Evolutionary conservation across 2,797 vertebrate genomes (phyloP), one percentile per base, ranked within the genome.

Genomic region (Okamejei kenojei): DNA sequence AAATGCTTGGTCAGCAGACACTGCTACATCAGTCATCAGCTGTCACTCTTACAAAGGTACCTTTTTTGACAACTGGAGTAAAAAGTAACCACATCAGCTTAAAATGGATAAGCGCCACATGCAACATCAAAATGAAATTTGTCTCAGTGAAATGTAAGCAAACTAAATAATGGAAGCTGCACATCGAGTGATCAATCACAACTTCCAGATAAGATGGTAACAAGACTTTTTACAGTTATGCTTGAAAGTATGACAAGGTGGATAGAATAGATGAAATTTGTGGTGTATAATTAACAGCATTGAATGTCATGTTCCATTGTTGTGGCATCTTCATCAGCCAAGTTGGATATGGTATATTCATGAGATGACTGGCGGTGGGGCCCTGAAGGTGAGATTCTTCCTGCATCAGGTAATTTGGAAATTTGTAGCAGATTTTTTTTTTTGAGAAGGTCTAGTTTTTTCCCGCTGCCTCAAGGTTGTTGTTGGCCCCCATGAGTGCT

Each of bases 1-100:
- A 88, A 88, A 88, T 88, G 17, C 54, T 82, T 29, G 29, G 58
- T 84, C 81, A 84, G 81, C 81, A 84, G 54, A 84, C 4, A 61
- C 54, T 10, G n/a, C 54, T 1, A 84, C 45, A 35, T 17, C 61
- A 88, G 15, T 35, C 29, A 35, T 68, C 84, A 68, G 32, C n/a
- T 19, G 63, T 17, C 58, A 19, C 82, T 86, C 26, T 65, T 58
- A 86, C n/a, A 21, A 61, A 86, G 15, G 13, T 63, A 26, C 63
- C 82, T 86, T 65, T 19, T 61, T 63, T 86, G 29, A 65, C 58
- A 88, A 88, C n/a, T 23, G 17, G 35, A 65, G 61, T 21, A 68
- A 88, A 65, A 88, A 88, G 17, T 68, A 88, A 68, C 17, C 13
- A 65, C 84, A 19, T 19, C 84, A 68, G n/a, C 84, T 35, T 68